These are phyloP conservation scores for Heterodera filipjevi DNA, from an alignment of 2,888 invertebrate species.

Conservation along the genomic window DNA sequence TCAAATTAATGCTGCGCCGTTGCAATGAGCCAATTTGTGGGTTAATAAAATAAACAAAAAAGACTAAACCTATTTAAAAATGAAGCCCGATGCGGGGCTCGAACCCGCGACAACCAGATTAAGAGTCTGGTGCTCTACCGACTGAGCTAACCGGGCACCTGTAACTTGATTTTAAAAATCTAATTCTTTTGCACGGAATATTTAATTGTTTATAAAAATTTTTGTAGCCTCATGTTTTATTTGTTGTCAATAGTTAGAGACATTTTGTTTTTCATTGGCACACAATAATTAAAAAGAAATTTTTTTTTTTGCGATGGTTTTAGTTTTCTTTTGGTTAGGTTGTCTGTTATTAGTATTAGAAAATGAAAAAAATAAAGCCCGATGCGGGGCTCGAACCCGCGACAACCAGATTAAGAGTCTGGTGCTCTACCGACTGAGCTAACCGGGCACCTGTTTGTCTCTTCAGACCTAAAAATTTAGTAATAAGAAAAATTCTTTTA, in stretches of 20 bases:
- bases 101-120: conserved; percentile 54
- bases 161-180: no score
- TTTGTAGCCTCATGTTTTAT: no score
- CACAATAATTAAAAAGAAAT: no score
- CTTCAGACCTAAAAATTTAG: background rate
- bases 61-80: background rate
- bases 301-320: no score
- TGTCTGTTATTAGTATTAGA: background rate
- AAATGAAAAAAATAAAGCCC: conserved; percentile 36
- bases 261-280: no score
- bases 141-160: conserved; percentile 53
- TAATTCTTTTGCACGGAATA: no score
- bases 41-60: background rate
- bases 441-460: conserved; percentile 40
- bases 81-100: conserved; percentile 52
- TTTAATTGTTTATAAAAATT: no score
- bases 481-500: conserved; percentile 13
- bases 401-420: conserved; percentile 57
- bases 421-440: conserved; percentile 59
- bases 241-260: no score
- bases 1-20: conserved; percentile 85
- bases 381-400: conserved; percentile 54
- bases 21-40: conserved; percentile 90
- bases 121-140: conserved; percentile 59
- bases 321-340: no score